Evolutionary conservation across 2,888 invertebrate species (phyloP), one percentile per base, ranked within the genome.

Genomic region (Rhodophaea formosa): DNA sequence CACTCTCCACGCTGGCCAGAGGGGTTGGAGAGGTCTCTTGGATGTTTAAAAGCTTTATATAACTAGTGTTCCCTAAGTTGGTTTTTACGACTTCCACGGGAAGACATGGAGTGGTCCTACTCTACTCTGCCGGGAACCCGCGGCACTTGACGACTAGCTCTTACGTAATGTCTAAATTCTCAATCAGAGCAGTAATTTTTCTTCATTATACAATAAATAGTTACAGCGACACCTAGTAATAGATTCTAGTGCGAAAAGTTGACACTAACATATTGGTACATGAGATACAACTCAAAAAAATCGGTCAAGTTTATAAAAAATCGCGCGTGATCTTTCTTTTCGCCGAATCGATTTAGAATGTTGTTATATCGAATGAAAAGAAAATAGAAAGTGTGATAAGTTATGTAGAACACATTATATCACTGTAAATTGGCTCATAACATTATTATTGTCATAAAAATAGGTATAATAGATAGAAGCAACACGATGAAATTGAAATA

Each of bases 211-310:
- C 30, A 53, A 30, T 6, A 44, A 14, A 29, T 30, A 15, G 35
- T 35, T 23, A 12, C 17, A 44, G 8, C 8, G 54, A 53, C 56
- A 52, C n/a, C 16, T 54, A 55, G 30, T 55, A 53, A 55, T 55
- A 29, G 46, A 30, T 59, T 56, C 23, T 47, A 51, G 59, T 53
- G 46, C 56, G 42, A 46, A 17, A 14, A 8, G 15, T 16, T 57
- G 63, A 63, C 63, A 56, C 23, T 56, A 47, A 56, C 46, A 39
- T 14, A 56, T 56, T 16, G 14, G 47, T 56, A 56, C 56, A 47
- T 3, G 56, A 46, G 16, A 47, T 47, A 35, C 47, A 39, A 47
- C 47, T 56, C 35, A 23, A 14, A 14, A 14, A 51, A 32, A 51
- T 39, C 39, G 39, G 39, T n/a, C 39, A 39, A 39, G 39, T 51